phyloP scores from a whole-genome alignment of 2,888 invertebrate species.

The Petrolisthes cinctipes region DNA sequence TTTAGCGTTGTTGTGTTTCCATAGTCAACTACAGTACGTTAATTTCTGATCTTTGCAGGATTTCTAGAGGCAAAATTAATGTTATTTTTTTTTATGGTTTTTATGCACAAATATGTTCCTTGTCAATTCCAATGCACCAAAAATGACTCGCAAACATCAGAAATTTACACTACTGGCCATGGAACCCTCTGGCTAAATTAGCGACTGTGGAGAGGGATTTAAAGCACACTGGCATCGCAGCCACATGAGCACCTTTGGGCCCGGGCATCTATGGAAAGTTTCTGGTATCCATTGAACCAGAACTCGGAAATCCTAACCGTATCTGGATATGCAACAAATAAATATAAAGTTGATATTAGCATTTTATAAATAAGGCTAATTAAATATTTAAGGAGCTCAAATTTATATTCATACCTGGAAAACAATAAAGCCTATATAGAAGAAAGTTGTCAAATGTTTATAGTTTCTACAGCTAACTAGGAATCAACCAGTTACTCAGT shows the following conservation, averaged over 20 bases:
- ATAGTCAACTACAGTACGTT: too few species aligned
- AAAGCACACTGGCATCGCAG: conserved; percentile 58
- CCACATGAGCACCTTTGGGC: conserved; percentile 60
- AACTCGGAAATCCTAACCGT: conserved; percentile 50
- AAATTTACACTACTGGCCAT: too few species aligned
- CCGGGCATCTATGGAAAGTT: conserved; percentile 55
- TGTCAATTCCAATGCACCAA: too few species aligned
- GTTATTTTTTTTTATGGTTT: too few species aligned
- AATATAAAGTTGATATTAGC: conserved; percentile 55
- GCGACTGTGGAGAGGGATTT: conserved; percentile 14
- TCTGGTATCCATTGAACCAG: conserved; percentile 36
- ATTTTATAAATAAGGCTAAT: conserved; percentile 58
- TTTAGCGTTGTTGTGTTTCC: too few species aligned
- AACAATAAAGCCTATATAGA: conserved; percentile 56
- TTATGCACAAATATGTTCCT: too few species aligned
- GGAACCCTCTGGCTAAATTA: too few species aligned
- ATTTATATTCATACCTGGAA: conserved; percentile 55
- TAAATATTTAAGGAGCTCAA: conserved; percentile 57
- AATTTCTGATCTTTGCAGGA: too few species aligned
- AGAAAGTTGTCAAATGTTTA: conserved; percentile 52
- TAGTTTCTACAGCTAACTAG: conserved; percentile 57
- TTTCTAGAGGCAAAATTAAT: too few species aligned
- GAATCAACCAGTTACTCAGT: conserved; percentile 57
- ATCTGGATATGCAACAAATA: conserved; percentile 58
- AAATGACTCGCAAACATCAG: too few species aligned